These are phyloP conservation scores for Gasterosteus aculeatus DNA, from an alignment of 2,113 vertebrate species.

Conservation along the genomic window DNA sequence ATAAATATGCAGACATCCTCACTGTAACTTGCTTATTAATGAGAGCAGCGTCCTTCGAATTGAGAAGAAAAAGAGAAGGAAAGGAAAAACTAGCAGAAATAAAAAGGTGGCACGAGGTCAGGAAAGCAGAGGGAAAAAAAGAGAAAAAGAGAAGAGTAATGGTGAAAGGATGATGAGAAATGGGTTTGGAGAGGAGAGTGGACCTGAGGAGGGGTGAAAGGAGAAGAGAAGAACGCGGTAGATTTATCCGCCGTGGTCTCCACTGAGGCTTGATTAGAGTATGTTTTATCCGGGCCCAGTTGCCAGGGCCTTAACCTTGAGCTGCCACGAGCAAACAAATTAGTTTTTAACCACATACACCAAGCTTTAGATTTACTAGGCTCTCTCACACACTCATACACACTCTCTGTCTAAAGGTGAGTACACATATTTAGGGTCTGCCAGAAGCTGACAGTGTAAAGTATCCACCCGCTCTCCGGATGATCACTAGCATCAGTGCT, in stretches of 20 bases:
- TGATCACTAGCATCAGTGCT: slow-evolving; percentile 10
- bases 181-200: slow-evolving; percentile 11
- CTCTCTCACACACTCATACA: slow-evolving; percentile 9
- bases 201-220: slow-evolving; percentile 33
- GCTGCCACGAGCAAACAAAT: slow-evolving; percentile 77
- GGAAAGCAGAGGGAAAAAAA: background rate
- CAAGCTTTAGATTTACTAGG: slow-evolving; percentile 41
- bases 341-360: slow-evolving; percentile 66
- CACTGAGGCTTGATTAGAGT: slow-evolving; percentile 72
- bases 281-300: slow-evolving; percentile 69
- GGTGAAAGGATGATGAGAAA: slow-evolving; percentile 28
- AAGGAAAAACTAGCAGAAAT: slow-evolving; percentile 9
- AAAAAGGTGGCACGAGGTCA: slow-evolving; percentile 19
- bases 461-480: slow-evolving; percentile 8
- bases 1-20: slow-evolving; percentile 78
- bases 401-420: slow-evolving; percentile 28
- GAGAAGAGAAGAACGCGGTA: slow-evolving; percentile 21
- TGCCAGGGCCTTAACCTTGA: slow-evolving; percentile 76
- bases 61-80: slow-evolving; percentile 32
- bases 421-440: slow-evolving; percentile 7
- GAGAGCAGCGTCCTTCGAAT: slow-evolving; percentile 75
- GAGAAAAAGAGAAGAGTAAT: background rate
- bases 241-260: slow-evolving; percentile 69
- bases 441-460: background rate
- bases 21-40: slow-evolving; percentile 76